Percentiles rank a stretch among this genome's conserved stretches.
phyloP scores from a whole-genome alignment of 2,888 invertebrate genomes.

The Lasioglossum vierecki region DNA sequence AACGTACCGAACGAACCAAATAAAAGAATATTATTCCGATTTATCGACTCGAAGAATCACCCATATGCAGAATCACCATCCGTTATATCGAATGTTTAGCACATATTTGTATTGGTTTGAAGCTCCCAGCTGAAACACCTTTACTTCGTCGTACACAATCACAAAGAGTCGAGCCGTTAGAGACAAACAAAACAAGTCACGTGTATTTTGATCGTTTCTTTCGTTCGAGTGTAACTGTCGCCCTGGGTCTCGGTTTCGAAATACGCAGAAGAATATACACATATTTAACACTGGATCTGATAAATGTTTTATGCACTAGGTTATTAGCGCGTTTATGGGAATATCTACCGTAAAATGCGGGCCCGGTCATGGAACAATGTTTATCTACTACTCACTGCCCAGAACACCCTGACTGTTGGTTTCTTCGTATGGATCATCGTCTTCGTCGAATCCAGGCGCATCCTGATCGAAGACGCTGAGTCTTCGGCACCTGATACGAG shows the following conservation, averaged over 20 bases:
- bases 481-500: slow-evolving; percentile 1
- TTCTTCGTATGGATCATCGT: not conserved
- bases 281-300: not conserved
- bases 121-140: not conserved
- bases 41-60: not conserved
- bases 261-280: not conserved
- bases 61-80: not conserved
- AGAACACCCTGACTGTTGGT: too few relatives aligned
- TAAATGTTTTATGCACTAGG: not conserved
- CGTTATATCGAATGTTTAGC: not conserved
- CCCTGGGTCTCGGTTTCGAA: not conserved
- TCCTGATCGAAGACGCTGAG: not conserved
- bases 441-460: not conserved
- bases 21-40: not conserved
- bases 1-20: not conserved
- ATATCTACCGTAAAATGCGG: not conserved
- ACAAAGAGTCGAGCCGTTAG: not conserved
- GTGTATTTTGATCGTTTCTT: not conserved
- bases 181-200: not conserved
- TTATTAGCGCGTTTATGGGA: not conserved
- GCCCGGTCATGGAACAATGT: not conserved
- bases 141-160: not conserved
- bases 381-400: slow-evolving; percentile 42
- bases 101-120: not conserved
- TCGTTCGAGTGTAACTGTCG: not conserved